Evolutionary conservation across 2,888 invertebrate genomes (phyloP).

Genomic region (Autographa gamma): DNA sequence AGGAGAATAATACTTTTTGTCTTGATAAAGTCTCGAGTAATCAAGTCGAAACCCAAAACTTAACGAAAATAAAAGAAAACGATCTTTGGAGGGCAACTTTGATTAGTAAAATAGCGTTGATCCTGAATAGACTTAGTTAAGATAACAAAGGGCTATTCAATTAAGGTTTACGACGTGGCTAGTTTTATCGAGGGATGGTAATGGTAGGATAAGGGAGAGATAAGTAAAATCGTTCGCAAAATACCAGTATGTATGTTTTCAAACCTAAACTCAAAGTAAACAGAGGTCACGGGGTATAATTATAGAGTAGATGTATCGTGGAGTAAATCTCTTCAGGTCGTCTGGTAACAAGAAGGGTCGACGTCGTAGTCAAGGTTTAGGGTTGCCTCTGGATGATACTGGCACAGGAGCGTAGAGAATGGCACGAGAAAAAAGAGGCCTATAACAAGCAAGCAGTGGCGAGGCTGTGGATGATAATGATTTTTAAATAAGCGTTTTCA

Average conservation of each 20-base stretch:
- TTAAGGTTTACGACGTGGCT: slow-evolving; percentile 27
- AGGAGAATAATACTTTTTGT: neutral
- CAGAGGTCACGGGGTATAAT: neutral
- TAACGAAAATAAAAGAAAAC: neutral
- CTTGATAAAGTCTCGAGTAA: neutral
- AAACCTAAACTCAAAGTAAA: neutral
- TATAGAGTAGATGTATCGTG: neutral
- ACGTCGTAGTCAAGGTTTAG: too few species aligned
- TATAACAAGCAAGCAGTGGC: too few species aligned
- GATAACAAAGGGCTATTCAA: slow-evolving; percentile 31
- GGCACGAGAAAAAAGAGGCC: too few species aligned
- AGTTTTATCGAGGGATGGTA: slow-evolving; percentile 1
- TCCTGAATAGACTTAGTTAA: slow-evolving; percentile 5
- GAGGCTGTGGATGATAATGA: too few species aligned
- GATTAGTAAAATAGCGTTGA: slow-evolving; percentile 13
- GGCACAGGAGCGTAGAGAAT: too few species aligned
- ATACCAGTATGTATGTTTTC: neutral
- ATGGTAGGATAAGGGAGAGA: neutral
- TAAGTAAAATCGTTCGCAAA: neutral
- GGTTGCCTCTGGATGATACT: too few species aligned
- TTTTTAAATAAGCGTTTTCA: too few species aligned
- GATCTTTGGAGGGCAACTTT: slow-evolving; percentile 6
- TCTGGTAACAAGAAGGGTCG: too few species aligned
- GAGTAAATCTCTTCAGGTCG: too few species aligned
- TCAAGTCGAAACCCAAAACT: neutral